Evolutionary conservation across 2,113 vertebrate species (phyloP).

Genomic region (Plecturocebus donacophilus): DNA sequence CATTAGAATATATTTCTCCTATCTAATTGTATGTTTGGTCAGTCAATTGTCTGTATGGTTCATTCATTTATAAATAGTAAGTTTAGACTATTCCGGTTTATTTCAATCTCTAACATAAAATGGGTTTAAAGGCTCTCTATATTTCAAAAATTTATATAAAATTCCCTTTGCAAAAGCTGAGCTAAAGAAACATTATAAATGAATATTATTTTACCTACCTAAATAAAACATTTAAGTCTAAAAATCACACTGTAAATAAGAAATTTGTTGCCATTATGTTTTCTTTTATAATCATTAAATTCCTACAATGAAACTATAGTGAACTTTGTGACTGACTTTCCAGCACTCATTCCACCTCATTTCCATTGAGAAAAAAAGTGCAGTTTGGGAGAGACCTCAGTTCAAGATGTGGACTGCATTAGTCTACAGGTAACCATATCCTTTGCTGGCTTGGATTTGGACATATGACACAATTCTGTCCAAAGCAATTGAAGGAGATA

Average conservation of each 20-base stretch:
- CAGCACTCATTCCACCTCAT: background rate
- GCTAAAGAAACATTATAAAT: background rate
- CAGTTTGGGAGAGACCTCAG: background rate
- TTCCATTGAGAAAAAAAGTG: background rate
- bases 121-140: background rate
- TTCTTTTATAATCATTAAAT: background rate
- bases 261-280: background rate
- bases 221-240: background rate
- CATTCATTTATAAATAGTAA: background rate
- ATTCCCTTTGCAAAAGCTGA: slow-evolving; percentile 18
- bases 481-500: background rate
- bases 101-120: slow-evolving; percentile 5
- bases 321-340: background rate
- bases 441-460: background rate
- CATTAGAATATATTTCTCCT: background rate
- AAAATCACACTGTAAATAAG: background rate
- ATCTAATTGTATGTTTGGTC: background rate
- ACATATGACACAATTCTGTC: background rate
- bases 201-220: background rate
- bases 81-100: background rate
- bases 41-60: background rate
- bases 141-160: background rate
- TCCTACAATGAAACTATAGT: background rate
- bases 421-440: background rate
- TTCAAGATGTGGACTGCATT: background rate